Evolutionary conservation across 2,888 invertebrate species (phyloP).

Genomic region (Ethmia dodecea): DNA sequence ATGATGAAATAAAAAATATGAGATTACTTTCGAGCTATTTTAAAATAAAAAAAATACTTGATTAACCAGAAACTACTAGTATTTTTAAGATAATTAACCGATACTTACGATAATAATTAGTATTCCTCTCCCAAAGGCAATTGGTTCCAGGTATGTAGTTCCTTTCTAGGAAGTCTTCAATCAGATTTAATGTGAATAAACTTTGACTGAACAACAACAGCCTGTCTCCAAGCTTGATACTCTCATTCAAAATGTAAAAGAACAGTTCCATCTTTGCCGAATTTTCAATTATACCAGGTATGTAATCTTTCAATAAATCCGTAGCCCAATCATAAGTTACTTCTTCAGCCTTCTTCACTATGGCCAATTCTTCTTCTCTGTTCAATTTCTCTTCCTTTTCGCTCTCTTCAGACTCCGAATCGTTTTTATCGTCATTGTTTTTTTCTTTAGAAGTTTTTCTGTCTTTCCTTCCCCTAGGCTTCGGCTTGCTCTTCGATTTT

Average conservation of each 20-base stretch:
- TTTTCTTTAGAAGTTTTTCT: conserved; percentile 68
- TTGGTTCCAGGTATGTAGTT: conserved; percentile 82
- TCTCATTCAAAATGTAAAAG: conserved; percentile 93
- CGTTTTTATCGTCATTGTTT: conserved; percentile 58
- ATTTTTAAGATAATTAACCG: no score
- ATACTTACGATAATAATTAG: conserved; percentile 93
- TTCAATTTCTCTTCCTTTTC: conserved; percentile 79
- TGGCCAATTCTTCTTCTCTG: conserved; percentile 74
- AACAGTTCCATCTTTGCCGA: conserved; percentile 97
- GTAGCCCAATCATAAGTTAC: conserved; percentile 94
- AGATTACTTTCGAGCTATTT: no score
- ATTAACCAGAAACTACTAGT: no score
- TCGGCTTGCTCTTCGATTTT: conserved; percentile 51
- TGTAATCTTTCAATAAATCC: conserved; percentile 89
- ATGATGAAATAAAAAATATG: no score
- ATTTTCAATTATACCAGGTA: conserved; percentile 92
- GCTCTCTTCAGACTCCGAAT: conserved; percentile 72
- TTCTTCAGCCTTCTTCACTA: conserved; percentile 85
- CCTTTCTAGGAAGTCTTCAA: conserved; percentile 93
- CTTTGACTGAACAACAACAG: conserved; percentile 97
- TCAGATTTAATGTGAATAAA: conserved; percentile 94
- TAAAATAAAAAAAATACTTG: no score
- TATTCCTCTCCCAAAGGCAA: conserved; percentile 90
- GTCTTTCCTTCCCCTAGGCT: conserved; percentile 64
- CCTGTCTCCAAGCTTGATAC: conserved; percentile 91